Conservation (phyloP, 2,888 invertebrate species). For the Plemyria rubiginata region DNA sequence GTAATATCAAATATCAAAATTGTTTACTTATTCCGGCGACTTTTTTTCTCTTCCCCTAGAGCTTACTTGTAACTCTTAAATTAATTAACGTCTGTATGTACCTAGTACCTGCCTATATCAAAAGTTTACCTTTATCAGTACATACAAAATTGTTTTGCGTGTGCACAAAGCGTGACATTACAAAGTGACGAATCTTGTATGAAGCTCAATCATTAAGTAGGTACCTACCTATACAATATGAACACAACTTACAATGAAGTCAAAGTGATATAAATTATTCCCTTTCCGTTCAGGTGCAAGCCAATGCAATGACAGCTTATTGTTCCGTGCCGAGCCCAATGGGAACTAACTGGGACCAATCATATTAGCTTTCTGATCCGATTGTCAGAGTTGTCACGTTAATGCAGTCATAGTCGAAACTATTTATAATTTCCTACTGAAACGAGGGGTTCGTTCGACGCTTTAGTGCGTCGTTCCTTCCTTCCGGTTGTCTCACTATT, state of each 20-base stretch:
- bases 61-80: not conserved
- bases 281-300: constrained; percentile 65
- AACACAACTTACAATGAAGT: too few species aligned
- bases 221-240: too few species aligned
- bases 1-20: not conserved
- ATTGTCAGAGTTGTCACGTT: not conserved
- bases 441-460: not conserved
- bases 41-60: constrained; percentile 7
- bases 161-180: constrained; percentile 15
- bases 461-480: not conserved
- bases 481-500: not conserved
- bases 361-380: not conserved
- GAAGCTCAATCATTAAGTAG: not conserved
- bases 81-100: too few species aligned
- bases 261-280: not conserved
- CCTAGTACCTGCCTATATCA: too few species aligned
- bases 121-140: too few species aligned
- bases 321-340: constrained; percentile 91
- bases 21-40: constrained; percentile 9
- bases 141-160: not conserved
- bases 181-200: constrained; percentile 12
- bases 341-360: not conserved
- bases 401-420: not conserved
- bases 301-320: constrained; percentile 96
- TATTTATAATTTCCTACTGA: not conserved